Percentiles rank a stretch among this genome's conserved stretches.
These are phyloP conservation scores for Smittia aterrima DNA, from an alignment of 2,888 invertebrate species.

Conservation along the genomic window DNA sequence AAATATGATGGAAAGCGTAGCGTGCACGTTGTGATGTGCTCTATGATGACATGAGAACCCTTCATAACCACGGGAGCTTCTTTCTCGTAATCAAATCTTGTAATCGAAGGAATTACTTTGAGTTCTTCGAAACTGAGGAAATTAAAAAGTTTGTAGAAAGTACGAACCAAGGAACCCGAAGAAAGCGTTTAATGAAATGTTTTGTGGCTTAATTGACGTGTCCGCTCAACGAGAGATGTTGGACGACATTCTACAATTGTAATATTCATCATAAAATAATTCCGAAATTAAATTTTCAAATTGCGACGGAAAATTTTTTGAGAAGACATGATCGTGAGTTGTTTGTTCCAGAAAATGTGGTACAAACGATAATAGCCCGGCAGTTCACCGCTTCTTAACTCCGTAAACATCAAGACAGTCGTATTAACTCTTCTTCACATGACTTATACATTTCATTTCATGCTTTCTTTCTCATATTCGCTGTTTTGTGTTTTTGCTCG, in stretches of 20 bases:
- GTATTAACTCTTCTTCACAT: conserved; percentile 2
- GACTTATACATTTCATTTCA: conserved; percentile 2
- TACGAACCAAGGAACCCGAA: too few species aligned
- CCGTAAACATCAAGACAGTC: background rate
- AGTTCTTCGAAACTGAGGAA: too few species aligned
- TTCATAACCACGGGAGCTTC: conserved; percentile 19
- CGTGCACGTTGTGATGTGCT: background rate
- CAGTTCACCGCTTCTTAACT: conserved; percentile 4
- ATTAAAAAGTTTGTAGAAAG: too few species aligned
- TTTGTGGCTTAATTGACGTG: background rate
- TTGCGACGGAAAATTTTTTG: background rate
- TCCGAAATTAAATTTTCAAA: conserved; percentile 3
- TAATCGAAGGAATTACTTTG: background rate
- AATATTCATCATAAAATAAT: conserved; percentile 3
- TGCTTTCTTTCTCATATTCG: background rate
- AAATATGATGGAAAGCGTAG: background rate
- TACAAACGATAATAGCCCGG: background rate
- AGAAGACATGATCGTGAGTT: background rate
- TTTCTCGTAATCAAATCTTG: conserved; percentile 24
- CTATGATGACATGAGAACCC: conserved; percentile 18
- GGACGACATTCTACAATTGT: background rate
- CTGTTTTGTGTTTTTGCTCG: background rate
- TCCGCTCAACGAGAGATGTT: background rate
- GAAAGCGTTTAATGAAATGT: too few species aligned
- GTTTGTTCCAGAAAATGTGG: background rate